Conservation (phyloP, 64 coral and sea anemone genomes). For the Pocillopora damicornis region DNA sequence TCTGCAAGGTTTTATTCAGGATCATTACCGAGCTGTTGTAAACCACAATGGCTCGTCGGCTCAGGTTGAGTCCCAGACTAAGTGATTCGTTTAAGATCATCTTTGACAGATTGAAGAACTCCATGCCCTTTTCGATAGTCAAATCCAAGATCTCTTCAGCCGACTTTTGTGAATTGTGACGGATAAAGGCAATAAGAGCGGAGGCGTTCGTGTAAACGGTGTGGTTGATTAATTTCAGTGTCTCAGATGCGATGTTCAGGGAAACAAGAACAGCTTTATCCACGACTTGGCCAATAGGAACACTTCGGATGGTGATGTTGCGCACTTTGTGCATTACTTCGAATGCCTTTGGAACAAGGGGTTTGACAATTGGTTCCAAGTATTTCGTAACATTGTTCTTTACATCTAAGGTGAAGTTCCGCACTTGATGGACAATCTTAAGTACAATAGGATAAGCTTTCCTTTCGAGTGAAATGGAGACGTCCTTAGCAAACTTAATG, state of each 20-base stretch:
- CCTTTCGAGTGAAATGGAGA: constrained; percentile 54
- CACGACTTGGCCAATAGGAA: constrained; percentile 55
- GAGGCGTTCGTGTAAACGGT: constrained; percentile 66
- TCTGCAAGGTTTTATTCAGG: constrained; percentile 63
- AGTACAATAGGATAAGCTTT: constrained; percentile 43
- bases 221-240: constrained; percentile 57
- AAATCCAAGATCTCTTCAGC: constrained; percentile 75
- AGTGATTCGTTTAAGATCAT: constrained; percentile 58
- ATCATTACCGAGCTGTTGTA: constrained; percentile 40
- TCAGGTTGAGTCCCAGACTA: constrained; percentile 40
- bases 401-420: constrained; percentile 27
- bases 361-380: constrained; percentile 53
- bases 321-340: constrained; percentile 56
- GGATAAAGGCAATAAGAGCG: constrained; percentile 48
- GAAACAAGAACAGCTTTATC: constrained; percentile 56
- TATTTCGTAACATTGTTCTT: constrained; percentile 45
- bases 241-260: constrained; percentile 21
- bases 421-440: constrained; percentile 19
- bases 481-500: constrained; percentile 37
- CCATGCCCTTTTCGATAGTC: constrained; percentile 44
- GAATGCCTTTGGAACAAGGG: constrained; percentile 47
- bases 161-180: constrained; percentile 67
- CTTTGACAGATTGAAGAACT: constrained; percentile 57
- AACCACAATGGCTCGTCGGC: constrained; percentile 11
- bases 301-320: constrained; percentile 55